phyloP scores from a whole-genome alignment of 1,140 invertebrate species.

The Drosophila takahashii region DNA sequence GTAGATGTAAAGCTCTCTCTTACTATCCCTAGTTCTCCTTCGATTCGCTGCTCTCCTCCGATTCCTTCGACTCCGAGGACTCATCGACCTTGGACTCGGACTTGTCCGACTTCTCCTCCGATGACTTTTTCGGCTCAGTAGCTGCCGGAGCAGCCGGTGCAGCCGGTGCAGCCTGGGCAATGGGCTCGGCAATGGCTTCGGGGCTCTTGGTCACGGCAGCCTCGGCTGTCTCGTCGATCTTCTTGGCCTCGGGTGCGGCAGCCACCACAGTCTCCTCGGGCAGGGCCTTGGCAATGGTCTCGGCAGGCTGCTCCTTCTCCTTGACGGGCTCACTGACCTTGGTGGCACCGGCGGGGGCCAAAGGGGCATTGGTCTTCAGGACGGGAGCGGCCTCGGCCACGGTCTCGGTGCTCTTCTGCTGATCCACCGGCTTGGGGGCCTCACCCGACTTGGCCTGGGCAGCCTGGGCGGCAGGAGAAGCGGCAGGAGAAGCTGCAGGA shows the following conservation, averaged over 20 bases:
- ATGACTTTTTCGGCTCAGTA: constrained; percentile 54
- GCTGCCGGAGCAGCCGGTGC: constrained; percentile 8
- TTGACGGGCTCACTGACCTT: constrained; percentile 24
- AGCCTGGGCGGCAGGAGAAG: constrained; percentile 32
- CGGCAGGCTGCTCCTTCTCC: constrained; percentile 27
- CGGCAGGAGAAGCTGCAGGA: not conserved
- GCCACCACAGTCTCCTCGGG: constrained; percentile 17
- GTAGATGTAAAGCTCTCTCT: constrained; percentile 47
- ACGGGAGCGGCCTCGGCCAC: constrained; percentile 28
- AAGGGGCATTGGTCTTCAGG: constrained; percentile 20
- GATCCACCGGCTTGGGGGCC: constrained; percentile 32
- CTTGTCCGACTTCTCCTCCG: constrained; percentile 56
- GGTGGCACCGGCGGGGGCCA: constrained; percentile 21
- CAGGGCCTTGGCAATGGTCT: constrained; percentile 26
- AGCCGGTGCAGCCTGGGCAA: constrained; percentile 13
- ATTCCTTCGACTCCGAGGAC: constrained; percentile 62
- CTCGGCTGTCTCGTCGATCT: constrained; percentile 47
- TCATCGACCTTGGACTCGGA: constrained; percentile 62
- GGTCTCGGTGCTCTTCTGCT: constrained; percentile 42
- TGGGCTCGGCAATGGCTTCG: constrained; percentile 10
- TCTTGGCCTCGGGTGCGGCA: constrained; percentile 35
- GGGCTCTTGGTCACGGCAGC: not conserved
- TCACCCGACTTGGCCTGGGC: constrained; percentile 52
- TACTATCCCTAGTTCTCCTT: constrained; percentile 55
- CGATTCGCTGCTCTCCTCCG: constrained; percentile 68